phyloP scores from a whole-genome alignment of 2,888 invertebrate species.

The Salpingus planirostris region DNA sequence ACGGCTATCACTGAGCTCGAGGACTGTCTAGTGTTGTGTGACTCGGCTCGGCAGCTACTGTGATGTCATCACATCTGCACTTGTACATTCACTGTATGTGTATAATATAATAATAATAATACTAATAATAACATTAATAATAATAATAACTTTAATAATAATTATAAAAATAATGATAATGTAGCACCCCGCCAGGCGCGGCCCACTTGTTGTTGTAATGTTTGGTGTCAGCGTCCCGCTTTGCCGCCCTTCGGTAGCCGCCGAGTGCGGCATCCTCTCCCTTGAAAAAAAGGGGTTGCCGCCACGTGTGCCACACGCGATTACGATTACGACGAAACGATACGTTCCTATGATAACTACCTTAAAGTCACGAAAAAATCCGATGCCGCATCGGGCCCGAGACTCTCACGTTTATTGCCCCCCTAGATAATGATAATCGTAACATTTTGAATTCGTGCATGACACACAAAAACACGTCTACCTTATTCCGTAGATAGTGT shows the following conservation, averaged over 20 bases:
- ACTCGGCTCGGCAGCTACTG: constrained; percentile 42
- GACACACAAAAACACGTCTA: too few species aligned
- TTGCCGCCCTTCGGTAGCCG: constrained; percentile 43
- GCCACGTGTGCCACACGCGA: not conserved
- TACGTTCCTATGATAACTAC: too few species aligned
- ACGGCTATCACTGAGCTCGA: constrained; percentile 86
- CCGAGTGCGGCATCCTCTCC: constrained; percentile 29
- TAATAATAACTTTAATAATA: too few species aligned
- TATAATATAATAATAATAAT: constrained; percentile 33
- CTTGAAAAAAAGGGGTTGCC: not conserved
- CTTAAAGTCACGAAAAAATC: too few species aligned
- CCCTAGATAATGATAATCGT: too few species aligned
- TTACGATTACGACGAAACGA: too few species aligned
- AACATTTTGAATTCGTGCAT: too few species aligned
- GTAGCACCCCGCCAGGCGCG: constrained; percentile 43
- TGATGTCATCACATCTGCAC: constrained; percentile 43
- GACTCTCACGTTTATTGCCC: too few species aligned
- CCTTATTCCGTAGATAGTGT: too few species aligned
- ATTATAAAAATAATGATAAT: constrained; percentile 33
- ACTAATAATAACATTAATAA: constrained; percentile 17
- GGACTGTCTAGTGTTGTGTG: constrained; percentile 39
- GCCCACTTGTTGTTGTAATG: constrained; percentile 44
- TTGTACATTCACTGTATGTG: constrained; percentile 44
- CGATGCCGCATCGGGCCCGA: too few species aligned
- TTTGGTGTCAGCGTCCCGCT: constrained; percentile 42